Conservation (phyloP, 2,797 vertebrate genomes). For the Cyprinella venusta region DNA sequence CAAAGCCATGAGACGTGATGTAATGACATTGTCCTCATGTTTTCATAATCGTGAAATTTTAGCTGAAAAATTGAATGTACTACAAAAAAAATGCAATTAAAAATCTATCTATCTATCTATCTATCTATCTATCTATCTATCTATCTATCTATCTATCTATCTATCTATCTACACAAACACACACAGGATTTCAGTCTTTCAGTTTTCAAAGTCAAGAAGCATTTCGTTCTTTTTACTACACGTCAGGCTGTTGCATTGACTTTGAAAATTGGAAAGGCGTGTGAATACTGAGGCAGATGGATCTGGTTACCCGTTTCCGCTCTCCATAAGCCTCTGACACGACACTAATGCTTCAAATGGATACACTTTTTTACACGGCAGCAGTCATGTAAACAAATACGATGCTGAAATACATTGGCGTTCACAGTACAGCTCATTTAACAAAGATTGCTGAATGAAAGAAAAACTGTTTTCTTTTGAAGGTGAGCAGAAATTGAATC, state of each 20-base stretch:
- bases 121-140: too few relatives aligned
- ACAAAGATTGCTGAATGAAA: constrained; percentile 4
- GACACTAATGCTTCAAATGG: constrained; percentile 12
- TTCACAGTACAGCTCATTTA: constrained; percentile 22
- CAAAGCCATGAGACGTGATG: background rate
- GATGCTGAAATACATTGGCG: background rate
- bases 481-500: background rate
- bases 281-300: constrained; percentile 20
- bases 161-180: too few relatives aligned
- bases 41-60: background rate
- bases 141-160: too few relatives aligned
- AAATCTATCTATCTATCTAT: background rate
- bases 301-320: constrained; percentile 20
- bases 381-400: constrained; percentile 15
- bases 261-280: background rate
- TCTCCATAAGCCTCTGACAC: constrained; percentile 21
- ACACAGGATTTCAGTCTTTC: too few relatives aligned
- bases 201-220: background rate
- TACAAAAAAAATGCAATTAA: background rate
- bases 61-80: background rate
- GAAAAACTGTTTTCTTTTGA: constrained; percentile 1
- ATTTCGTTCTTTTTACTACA: background rate
- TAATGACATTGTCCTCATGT: constrained; percentile 12
- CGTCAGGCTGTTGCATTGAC: background rate
- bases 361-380: background rate